These are phyloP conservation scores for Lophochroa leadbeateri DNA, from an alignment of 2,113 vertebrate species.

Conservation along the genomic window DNA sequence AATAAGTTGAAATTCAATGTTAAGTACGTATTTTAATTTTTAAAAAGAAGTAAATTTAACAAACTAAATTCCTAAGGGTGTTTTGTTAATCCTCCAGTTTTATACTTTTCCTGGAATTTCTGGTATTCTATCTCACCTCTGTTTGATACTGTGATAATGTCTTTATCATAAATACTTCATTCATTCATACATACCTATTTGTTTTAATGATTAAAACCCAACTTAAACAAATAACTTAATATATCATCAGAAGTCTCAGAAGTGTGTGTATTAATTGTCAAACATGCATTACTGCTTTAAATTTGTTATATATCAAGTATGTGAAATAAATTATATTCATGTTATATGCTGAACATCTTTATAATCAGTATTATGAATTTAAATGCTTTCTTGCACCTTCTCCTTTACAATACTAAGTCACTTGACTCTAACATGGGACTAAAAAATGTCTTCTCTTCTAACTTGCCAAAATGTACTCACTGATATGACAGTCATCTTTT, in stretches of 20 bases:
- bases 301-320: background rate
- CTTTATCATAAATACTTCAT: background rate
- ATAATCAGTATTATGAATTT: background rate
- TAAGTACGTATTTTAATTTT: background rate
- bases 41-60: background rate
- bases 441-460: background rate
- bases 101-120: background rate
- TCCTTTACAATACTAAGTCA: background rate
- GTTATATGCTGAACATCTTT: background rate
- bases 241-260: background rate
- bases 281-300: background rate
- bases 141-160: background rate
- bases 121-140: background rate
- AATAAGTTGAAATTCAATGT: background rate
- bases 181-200: background rate
- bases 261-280: background rate
- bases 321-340: background rate
- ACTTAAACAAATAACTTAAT: background rate
- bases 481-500: background rate
- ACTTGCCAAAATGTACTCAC: background rate
- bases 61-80: background rate
- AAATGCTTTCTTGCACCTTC: background rate
- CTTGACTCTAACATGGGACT: background rate
- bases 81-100: background rate
- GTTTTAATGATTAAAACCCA: background rate